phyloP scores from a whole-genome alignment of 2,113 vertebrate species.

The Rissa tridactyla region DNA sequence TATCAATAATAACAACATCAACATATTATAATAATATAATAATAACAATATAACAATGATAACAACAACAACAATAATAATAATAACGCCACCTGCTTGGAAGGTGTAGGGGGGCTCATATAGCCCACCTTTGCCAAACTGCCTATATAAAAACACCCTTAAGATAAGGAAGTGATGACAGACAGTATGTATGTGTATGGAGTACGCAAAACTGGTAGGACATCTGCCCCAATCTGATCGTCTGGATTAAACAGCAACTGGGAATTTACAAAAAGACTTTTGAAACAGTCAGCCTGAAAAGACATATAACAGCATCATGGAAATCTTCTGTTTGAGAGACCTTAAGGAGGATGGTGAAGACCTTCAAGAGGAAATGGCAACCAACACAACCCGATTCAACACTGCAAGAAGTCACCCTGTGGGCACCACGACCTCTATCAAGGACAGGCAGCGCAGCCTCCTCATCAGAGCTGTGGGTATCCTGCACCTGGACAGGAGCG shows the following conservation, averaged over 20 bases:
- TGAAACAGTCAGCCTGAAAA: not conserved
- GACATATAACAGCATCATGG: not conserved
- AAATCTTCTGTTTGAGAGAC: not conserved
- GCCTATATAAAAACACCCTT: not conserved
- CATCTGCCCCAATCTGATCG: not conserved
- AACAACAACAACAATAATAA: too few species aligned
- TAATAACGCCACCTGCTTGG: not conserved
- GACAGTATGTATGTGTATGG: not conserved
- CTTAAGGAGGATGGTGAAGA: not conserved
- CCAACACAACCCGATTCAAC: accelerated
- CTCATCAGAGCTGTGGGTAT: not conserved
- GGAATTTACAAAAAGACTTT: not conserved
- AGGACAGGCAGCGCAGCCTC: not conserved
- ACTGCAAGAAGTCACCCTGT: not conserved
- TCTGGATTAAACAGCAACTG: not conserved
- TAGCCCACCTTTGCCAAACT: not conserved
- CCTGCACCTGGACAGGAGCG: accelerated
- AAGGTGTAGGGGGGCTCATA: not conserved
- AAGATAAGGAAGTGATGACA: not conserved
- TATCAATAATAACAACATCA: too few species aligned
- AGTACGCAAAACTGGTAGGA: not conserved
- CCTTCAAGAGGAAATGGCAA: not conserved
- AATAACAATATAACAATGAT: not conserved
- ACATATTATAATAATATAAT: not conserved
- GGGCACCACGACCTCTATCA: not conserved